Percentiles rank a stretch among this genome's conserved stretches.
phyloP scores from a whole-genome alignment of 2,113 vertebrate species.

The Bettongia penicillata region DNA sequence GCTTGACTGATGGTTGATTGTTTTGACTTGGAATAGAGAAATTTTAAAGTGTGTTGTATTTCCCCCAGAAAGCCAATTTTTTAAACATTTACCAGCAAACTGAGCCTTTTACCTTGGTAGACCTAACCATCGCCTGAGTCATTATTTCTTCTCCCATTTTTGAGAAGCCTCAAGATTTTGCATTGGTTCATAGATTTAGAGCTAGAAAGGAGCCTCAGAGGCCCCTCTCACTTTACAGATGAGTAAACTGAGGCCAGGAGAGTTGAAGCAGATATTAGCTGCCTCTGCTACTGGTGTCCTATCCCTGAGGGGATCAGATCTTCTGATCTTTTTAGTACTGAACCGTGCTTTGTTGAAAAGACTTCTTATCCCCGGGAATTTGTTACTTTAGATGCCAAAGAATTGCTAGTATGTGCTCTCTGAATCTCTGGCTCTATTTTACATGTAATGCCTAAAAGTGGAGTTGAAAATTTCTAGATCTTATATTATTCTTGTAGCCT shows the following conservation, averaged over 20 bases:
- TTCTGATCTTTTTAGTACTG: neutral
- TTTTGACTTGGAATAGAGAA: neutral
- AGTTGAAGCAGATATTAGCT: neutral
- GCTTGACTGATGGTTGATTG: neutral
- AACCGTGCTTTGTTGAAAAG: neutral
- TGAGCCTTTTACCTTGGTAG: neutral
- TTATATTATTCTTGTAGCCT: neutral
- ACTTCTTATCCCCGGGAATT: neutral
- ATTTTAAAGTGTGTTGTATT: neutral
- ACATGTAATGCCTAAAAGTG: neutral
- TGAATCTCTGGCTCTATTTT: neutral
- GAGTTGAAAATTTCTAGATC: constrained; percentile 1
- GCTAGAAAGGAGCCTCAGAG: neutral
- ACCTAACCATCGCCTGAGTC: neutral
- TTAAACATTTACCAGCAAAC: neutral
- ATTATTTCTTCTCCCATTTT: neutral
- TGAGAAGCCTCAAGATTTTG: neutral
- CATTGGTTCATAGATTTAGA: neutral
- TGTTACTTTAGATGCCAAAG: neutral
- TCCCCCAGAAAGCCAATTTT: neutral
- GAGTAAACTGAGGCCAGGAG: neutral
- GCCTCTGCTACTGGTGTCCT: neutral
- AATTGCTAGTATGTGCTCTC: neutral
- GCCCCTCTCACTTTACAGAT: neutral
- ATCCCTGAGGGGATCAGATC: neutral